Percentiles rank a stretch among this genome's conserved stretches.
phyloP scores from a whole-genome alignment of 30 jellyfish, hydroid and myxozoan genomes.

The Cassiopea andromeda region DNA sequence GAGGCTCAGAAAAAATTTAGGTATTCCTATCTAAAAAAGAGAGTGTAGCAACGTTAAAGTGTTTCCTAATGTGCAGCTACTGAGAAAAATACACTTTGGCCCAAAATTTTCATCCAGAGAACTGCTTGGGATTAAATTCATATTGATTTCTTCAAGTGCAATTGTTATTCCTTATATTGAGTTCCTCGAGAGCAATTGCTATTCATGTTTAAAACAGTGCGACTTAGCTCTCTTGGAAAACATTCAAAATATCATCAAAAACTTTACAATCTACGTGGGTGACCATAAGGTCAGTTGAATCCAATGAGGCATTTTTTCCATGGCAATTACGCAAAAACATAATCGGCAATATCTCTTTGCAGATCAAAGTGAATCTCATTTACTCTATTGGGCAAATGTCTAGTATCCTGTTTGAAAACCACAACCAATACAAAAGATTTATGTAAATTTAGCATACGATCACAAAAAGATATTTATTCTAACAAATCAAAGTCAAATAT shows the following conservation, averaged over 20 bases:
- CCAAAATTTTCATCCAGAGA: too few species aligned
- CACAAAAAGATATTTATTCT: too few species aligned
- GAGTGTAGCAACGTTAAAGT: too few species aligned
- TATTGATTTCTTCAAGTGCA: too few species aligned
- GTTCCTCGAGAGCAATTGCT: too few species aligned
- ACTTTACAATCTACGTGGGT: neutral
- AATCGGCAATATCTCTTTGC: neutral
- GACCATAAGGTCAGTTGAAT: neutral
- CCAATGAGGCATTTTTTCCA: neutral
- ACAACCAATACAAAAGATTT: neutral
- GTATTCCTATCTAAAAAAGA: too few species aligned
- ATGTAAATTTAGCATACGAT: neutral
- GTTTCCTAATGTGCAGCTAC: too few species aligned
- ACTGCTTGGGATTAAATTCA: too few species aligned
- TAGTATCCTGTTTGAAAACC: neutral
- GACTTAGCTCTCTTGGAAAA: neutral
- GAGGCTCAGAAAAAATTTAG: too few species aligned
- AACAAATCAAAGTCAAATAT: neutral
- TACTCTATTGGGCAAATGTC: neutral
- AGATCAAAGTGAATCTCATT: neutral
- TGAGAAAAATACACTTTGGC: too few species aligned
- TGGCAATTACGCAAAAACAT: neutral
- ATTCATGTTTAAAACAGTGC: too few species aligned
- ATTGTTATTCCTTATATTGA: too few species aligned
- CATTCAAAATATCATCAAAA: neutral